Percentiles rank a stretch among this genome's conserved stretches.
Conservation (phyloP, 2,113 vertebrate genomes). For the Tenrec ecaudatus region DNA sequence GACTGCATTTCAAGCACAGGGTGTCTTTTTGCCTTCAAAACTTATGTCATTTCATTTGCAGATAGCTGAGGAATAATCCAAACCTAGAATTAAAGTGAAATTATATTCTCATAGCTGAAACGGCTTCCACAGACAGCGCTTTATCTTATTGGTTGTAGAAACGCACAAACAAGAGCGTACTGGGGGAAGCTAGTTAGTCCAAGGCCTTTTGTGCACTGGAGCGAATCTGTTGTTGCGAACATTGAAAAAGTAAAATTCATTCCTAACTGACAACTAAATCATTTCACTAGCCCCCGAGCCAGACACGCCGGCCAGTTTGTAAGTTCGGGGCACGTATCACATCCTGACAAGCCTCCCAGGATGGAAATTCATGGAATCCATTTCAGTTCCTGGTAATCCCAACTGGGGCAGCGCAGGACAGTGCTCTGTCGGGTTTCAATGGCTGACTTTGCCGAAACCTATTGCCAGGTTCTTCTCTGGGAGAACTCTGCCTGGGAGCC, state of each 20-base stretch:
- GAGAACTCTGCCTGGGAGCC: not conserved
- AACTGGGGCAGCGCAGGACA: not conserved
- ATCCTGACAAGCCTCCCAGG: not conserved
- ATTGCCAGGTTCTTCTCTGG: not conserved
- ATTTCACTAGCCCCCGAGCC: not conserved
- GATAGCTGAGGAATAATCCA: constrained; percentile 7
- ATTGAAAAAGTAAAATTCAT: not conserved
- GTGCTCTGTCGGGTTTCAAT: not conserved
- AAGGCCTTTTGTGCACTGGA: not conserved
- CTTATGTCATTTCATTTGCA: constrained; percentile 28
- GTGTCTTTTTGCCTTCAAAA: not conserved
- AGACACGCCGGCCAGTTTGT: not conserved
- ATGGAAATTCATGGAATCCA: not conserved
- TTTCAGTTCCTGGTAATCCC: not conserved
- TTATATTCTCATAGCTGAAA: constrained; percentile 3
- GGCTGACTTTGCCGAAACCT: not conserved
- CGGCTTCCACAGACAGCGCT: not conserved
- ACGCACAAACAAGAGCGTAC: not conserved
- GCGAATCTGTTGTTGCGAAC: constrained; percentile 1
- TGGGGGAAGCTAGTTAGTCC: not conserved
- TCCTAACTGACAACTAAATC: not conserved
- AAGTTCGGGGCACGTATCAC: not conserved
- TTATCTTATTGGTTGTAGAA: not conserved
- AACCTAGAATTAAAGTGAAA: constrained; percentile 26
- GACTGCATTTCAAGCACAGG: not conserved